Conservation (phyloP, 2,113 vertebrate genomes). For the Laticauda colubrina region DNA sequence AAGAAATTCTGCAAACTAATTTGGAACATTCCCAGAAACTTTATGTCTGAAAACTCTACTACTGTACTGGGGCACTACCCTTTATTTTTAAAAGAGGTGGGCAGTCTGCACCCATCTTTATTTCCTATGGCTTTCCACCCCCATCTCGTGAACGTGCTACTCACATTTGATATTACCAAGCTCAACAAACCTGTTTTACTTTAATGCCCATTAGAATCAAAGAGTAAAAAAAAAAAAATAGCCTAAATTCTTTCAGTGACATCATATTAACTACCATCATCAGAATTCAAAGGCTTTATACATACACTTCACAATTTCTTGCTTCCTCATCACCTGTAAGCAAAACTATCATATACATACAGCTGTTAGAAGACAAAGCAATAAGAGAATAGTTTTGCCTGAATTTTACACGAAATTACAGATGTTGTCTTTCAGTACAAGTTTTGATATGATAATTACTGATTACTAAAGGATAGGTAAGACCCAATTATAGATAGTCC, state of each 20-base stretch:
- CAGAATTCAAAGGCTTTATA: neutral
- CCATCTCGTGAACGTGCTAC: neutral
- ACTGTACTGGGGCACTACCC: neutral
- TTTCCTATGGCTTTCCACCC: neutral
- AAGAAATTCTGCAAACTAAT: neutral
- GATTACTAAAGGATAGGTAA: neutral
- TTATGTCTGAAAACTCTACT: neutral
- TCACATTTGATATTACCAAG: neutral
- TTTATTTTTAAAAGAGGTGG: neutral
- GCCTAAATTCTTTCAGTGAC: neutral
- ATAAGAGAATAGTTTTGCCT: neutral
- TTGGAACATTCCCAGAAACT: neutral
- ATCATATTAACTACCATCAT: neutral
- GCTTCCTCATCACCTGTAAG: neutral
- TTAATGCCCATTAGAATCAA: neutral
- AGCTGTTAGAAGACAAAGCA: neutral
- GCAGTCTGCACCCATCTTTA: neutral
- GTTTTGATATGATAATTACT: neutral
- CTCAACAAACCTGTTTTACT: neutral
- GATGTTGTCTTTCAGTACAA: neutral
- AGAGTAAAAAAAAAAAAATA: neutral
- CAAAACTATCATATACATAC: neutral
- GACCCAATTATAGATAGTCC: neutral
- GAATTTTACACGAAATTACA: neutral
- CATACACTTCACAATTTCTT: neutral